These are phyloP conservation scores for Gastracanthus pulcherrimus DNA, from an alignment of 2,888 invertebrate genomes.

Conservation along the genomic window DNA sequence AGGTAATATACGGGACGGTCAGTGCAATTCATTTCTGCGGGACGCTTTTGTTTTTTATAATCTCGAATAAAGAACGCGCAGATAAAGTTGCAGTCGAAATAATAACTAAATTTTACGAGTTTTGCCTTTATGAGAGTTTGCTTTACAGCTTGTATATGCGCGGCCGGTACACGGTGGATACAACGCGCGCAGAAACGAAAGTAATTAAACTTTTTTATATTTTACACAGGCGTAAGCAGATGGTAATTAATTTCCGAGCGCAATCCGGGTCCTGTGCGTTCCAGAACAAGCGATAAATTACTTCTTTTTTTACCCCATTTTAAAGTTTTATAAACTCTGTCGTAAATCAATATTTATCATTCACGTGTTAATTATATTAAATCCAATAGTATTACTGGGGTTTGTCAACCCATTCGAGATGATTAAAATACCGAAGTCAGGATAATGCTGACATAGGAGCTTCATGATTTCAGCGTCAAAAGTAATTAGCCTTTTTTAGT, in stretches of 20 bases:
- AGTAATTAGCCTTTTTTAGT: too few relatives aligned
- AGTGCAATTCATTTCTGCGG: too few relatives aligned
- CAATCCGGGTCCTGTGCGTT: neutral
- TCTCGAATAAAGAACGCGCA: too few relatives aligned
- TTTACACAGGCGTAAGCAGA: neutral
- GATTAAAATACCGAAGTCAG: too few relatives aligned
- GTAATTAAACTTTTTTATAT: neutral
- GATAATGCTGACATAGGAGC: too few relatives aligned
- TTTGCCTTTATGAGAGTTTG: neutral
- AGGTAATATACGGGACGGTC: too few relatives aligned
- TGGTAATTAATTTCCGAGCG: neutral
- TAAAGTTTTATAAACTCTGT: neutral
- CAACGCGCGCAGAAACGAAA: neutral
- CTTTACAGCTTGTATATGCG: neutral
- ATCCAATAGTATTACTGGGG: too few relatives aligned
- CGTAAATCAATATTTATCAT: neutral
- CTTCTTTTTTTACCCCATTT: neutral
- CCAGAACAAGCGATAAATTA: neutral
- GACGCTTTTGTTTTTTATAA: too few relatives aligned
- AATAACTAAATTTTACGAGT: conserved; percentile 17
- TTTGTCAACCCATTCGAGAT: too few relatives aligned
- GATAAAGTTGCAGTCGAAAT: too few relatives aligned
- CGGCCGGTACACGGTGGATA: neutral
- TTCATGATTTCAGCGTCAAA: too few relatives aligned
- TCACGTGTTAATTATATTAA: neutral